Evolutionary conservation across 2,113 vertebrate species (phyloP).

Genomic region (Silurus glanis): DNA sequence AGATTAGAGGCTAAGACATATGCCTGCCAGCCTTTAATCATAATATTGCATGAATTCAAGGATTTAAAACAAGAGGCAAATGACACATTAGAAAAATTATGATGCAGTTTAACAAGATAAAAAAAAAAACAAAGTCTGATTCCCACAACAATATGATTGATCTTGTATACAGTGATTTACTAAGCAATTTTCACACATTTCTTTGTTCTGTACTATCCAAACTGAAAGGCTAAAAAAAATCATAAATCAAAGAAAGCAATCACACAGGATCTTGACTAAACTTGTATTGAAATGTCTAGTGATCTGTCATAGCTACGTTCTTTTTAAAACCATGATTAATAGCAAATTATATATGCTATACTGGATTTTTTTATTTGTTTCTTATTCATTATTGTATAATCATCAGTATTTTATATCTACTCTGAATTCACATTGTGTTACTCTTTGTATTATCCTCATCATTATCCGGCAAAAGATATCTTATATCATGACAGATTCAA

Average conservation of each 20-base stretch:
- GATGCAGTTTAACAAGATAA: conserved; percentile 23
- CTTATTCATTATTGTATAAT: not conserved
- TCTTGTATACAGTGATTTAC: conserved; percentile 18
- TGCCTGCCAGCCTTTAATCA: conserved; percentile 49
- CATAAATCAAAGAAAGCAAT: not conserved
- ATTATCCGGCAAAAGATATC: not conserved
- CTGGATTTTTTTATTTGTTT: not conserved
- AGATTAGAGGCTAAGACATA: conserved; percentile 53
- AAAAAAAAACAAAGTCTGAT: conserved; percentile 17
- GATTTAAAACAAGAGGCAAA: conserved; percentile 31
- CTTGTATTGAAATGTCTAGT: conserved; percentile 4
- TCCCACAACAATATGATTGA: not conserved
- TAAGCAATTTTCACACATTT: not conserved
- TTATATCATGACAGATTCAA: not conserved
- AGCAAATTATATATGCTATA: not conserved
- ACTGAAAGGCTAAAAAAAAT: not conserved
- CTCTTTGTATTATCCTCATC: not conserved
- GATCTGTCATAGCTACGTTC: not conserved
- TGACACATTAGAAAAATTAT: conserved; percentile 35
- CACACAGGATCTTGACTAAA: conserved; percentile 2
- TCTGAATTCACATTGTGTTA: not conserved
- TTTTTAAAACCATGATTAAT: not conserved
- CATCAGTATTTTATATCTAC: not conserved
- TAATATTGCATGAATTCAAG: conserved; percentile 34
- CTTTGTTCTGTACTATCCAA: conserved; percentile 20